phyloP scores from a whole-genome alignment of 2,113 vertebrate species.

The Henicopernis longicauda region DNA sequence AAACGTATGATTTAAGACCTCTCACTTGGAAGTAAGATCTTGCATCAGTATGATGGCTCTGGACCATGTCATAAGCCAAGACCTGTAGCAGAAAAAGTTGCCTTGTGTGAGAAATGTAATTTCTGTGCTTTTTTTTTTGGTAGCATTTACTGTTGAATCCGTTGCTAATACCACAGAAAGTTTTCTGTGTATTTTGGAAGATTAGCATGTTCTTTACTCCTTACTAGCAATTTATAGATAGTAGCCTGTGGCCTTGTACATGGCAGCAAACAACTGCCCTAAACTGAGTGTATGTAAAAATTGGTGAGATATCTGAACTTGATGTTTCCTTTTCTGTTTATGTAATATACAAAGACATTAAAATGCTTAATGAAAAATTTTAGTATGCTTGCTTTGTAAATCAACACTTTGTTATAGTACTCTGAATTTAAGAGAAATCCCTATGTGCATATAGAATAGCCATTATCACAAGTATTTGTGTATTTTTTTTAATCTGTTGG shows the following conservation, averaged over 20 bases:
- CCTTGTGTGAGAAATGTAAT: background rate
- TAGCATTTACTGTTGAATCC: background rate
- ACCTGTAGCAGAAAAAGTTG: background rate
- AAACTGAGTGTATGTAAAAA: background rate
- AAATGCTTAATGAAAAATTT: background rate
- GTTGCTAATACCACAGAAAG: background rate
- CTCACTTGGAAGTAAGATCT: background rate
- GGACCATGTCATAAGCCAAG: background rate
- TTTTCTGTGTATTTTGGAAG: background rate
- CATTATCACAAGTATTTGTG: fast-evolving
- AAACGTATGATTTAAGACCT: too few species aligned
- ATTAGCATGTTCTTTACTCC: background rate
- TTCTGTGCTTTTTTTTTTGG: background rate
- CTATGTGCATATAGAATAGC: fast-evolving
- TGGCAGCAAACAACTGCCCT: background rate
- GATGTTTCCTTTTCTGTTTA: background rate
- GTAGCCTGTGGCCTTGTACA: background rate
- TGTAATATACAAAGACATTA: background rate
- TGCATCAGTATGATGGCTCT: fast-evolving
- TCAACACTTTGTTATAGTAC: fast-evolving
- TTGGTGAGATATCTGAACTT: background rate
- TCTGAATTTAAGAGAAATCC: background rate
- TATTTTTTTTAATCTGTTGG: background rate
- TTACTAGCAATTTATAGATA: too few species aligned
- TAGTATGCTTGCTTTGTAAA: background rate